Conservation (phyloP, 53 echinoderm and acorn worm genomes). For the Patiria pectinifera region DNA sequence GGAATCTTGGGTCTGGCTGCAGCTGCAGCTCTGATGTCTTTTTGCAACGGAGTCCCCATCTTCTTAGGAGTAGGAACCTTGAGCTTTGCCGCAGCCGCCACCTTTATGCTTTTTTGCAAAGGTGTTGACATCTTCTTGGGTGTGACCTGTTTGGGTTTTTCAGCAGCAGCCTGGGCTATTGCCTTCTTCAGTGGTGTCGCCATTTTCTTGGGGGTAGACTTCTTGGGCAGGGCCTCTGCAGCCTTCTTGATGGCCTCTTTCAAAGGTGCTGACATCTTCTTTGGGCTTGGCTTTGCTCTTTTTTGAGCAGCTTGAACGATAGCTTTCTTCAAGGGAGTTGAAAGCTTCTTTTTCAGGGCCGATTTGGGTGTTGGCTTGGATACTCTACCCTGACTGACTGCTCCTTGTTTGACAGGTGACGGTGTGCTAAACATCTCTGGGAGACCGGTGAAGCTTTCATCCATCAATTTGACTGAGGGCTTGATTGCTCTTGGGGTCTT, state of each 20-base stretch:
- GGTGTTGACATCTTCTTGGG: constrained; percentile 72
- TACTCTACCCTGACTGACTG: constrained; percentile 75
- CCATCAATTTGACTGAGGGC: constrained; percentile 64
- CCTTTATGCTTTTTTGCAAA: constrained; percentile 61
- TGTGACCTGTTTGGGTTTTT: constrained; percentile 59
- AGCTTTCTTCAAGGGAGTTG: constrained; percentile 67
- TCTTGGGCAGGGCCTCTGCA: constrained; percentile 57
- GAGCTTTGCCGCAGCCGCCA: constrained; percentile 43
- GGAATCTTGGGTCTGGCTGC: constrained; percentile 51
- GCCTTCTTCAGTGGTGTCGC: constrained; percentile 61
- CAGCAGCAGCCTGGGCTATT: constrained; percentile 37
- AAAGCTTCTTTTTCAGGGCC: constrained; percentile 51
- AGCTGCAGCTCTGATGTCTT: constrained; percentile 64
- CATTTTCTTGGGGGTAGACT: constrained; percentile 52
- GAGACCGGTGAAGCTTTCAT: constrained; percentile 91
- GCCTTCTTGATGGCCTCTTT: constrained; percentile 79
- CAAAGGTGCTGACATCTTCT: constrained; percentile 69
- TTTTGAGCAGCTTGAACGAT: constrained; percentile 57
- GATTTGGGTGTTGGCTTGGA: constrained; percentile 80
- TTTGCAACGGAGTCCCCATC: constrained; percentile 62
- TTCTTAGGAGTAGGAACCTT: constrained; percentile 68
- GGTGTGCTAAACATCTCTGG: constrained; percentile 91
- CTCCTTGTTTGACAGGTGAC: constrained; percentile 64
- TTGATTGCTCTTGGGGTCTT: constrained; percentile 55
- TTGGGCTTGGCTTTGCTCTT: constrained; percentile 52